Percentiles rank a stretch among this genome's conserved stretches.
Evolutionary conservation across 2,797 vertebrate species (phyloP).

Genomic region (Scomberomorus guttatus): DNA sequence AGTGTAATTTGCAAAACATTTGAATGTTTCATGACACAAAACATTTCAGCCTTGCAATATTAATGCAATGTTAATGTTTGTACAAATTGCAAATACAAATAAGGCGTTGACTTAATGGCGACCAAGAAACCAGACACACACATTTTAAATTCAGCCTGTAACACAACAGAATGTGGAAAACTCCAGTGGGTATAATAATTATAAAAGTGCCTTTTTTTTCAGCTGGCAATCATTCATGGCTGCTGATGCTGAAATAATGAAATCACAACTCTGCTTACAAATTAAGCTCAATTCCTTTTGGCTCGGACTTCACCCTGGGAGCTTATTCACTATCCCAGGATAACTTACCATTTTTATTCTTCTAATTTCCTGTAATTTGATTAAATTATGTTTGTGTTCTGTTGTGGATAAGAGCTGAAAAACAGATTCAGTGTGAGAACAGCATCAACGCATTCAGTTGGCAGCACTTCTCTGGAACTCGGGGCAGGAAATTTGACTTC

Average conservation of each 20-base stretch:
- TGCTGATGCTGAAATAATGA: slow-evolving; percentile 25
- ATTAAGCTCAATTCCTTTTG: slow-evolving; percentile 3
- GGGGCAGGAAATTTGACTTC: background rate
- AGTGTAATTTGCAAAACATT: background rate
- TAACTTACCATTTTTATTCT: slow-evolving; percentile 18
- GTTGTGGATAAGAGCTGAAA: slow-evolving; percentile 10
- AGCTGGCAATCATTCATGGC: slow-evolving; percentile 10
- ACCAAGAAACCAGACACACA: background rate
- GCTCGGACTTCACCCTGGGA: background rate
- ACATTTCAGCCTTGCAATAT: slow-evolving; percentile 25
- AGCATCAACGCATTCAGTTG: slow-evolving; percentile 3
- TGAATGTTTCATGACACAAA: slow-evolving; percentile 30
- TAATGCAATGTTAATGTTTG: slow-evolving; percentile 32
- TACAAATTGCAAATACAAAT: slow-evolving; percentile 3
- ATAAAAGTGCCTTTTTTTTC: background rate
- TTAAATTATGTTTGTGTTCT: slow-evolving; percentile 21
- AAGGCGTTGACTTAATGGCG: background rate
- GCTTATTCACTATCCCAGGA: slow-evolving; percentile 8
- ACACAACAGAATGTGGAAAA: slow-evolving; percentile 5
- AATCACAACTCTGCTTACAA: slow-evolving; percentile 18
- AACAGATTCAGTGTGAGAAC: slow-evolving; percentile 12
- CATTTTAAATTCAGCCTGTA: slow-evolving; percentile 1
- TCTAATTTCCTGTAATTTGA: slow-evolving; percentile 31
- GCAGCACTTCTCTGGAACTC: background rate
- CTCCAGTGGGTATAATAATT: slow-evolving; percentile 15